phyloP scores from a whole-genome alignment of 2,113 vertebrate genomes.

The Hypanus sabinus region DNA sequence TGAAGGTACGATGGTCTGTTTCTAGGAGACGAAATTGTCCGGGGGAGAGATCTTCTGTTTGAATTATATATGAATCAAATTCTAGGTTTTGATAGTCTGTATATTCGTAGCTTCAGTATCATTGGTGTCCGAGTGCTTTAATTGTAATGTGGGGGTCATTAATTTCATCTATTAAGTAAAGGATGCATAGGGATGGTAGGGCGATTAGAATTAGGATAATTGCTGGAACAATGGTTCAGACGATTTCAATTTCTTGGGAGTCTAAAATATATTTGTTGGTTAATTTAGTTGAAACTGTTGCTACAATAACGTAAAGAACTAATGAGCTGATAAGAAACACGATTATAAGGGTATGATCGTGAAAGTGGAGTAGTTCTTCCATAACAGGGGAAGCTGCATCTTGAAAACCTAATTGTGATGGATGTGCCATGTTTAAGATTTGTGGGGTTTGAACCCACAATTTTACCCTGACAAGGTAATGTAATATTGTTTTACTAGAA shows the following conservation, averaged over 20 bases:
- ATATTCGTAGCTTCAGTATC: constrained; percentile 47
- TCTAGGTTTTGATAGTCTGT: constrained; percentile 41
- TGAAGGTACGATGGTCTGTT: constrained; percentile 44
- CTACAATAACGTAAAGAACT: constrained; percentile 43
- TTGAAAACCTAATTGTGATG: constrained; percentile 46
- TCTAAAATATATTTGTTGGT: constrained; percentile 43
- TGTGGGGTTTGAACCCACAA: constrained; percentile 41
- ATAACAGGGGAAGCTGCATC: constrained; percentile 45
- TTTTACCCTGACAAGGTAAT: constrained; percentile 43
- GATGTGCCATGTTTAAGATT: constrained; percentile 44
- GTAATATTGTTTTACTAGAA: constrained; percentile 44
- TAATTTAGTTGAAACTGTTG: constrained; percentile 40
- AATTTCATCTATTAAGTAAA: constrained; percentile 45
- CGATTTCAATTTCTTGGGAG: constrained; percentile 43
- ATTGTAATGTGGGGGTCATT: constrained; percentile 43
- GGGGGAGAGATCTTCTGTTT: constrained; percentile 40
- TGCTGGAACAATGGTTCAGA: constrained; percentile 40
- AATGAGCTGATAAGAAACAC: constrained; percentile 41
- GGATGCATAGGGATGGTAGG: constrained; percentile 41
- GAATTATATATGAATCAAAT: constrained; percentile 45
- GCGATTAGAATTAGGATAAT: constrained; percentile 40
- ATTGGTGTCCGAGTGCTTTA: constrained; percentile 44
- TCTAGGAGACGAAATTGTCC: constrained; percentile 44
- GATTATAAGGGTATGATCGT: constrained; percentile 45
- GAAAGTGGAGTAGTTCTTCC: constrained; percentile 46